A percentile compares a stretch with the other conserved stretches of the same genome.
Conservation (phyloP, 2,888 invertebrate species). For the Spodoptera exigua region DNA sequence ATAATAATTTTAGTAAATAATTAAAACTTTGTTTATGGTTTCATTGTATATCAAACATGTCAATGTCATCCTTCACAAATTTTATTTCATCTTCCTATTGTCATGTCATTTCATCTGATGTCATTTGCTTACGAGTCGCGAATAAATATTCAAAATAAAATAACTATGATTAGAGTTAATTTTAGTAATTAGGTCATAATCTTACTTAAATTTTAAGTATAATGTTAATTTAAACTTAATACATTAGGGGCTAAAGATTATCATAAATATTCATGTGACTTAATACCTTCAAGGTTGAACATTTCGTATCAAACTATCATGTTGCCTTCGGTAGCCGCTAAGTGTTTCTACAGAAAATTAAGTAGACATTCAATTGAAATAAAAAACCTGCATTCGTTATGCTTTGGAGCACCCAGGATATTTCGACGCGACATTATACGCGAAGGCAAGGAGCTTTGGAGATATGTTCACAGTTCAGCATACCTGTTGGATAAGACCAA, state of each 20-base stretch:
- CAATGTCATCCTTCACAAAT: too few relatives aligned
- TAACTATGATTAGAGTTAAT: conserved; percentile 31
- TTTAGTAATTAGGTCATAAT: conserved; percentile 39
- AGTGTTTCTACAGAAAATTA: conserved; percentile 78
- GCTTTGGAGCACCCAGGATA: conserved; percentile 62
- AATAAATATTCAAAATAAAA: conserved; percentile 27
- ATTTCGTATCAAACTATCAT: conserved; percentile 64
- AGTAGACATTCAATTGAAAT: conserved; percentile 72
- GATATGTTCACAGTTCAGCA: conserved; percentile 71
- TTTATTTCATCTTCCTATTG: not conserved
- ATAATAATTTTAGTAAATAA: too few relatives aligned
- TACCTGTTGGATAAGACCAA: conserved; percentile 71
- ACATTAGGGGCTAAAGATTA: conserved; percentile 16
- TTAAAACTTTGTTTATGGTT: too few relatives aligned
- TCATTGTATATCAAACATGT: too few relatives aligned
- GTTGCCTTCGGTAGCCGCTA: conserved; percentile 77
- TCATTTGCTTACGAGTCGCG: conserved; percentile 22
- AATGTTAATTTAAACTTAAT: conserved; percentile 39
- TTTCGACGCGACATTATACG: conserved; percentile 62
- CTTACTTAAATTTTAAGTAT: conserved; percentile 33
- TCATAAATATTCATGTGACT: conserved; percentile 41
- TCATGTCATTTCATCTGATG: conserved; percentile 31
- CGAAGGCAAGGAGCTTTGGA: conserved; percentile 60
- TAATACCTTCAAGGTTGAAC: conserved; percentile 51
- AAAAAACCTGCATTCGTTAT: conserved; percentile 73